These are phyloP conservation scores for Lontra canadensis DNA, from an alignment of 2,113 vertebrate species.

Conservation along the genomic window DNA sequence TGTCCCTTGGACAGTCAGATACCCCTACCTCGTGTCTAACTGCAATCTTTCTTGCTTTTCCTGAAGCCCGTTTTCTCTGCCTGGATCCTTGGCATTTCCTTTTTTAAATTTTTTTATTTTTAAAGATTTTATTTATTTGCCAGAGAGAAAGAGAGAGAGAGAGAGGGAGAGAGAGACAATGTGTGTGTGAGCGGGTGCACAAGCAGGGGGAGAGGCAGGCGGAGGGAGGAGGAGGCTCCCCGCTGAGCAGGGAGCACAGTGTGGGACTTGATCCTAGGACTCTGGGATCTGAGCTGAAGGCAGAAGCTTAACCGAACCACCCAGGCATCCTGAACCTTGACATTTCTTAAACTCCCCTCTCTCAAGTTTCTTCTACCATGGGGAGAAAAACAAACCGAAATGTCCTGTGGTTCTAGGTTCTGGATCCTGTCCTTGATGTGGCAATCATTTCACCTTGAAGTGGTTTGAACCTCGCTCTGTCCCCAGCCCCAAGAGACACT, in stretches of 20 bases:
- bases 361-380: not conserved
- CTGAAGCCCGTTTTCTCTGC: not conserved
- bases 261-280: too few species aligned
- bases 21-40: not conserved
- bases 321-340: not conserved
- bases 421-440: not conserved
- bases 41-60: constrained; percentile 27
- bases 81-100: not conserved
- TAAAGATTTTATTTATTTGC: too few species aligned
- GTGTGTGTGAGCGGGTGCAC: too few species aligned
- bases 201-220: too few species aligned
- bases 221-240: too few species aligned
- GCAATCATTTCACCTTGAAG: not conserved
- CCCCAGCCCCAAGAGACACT: not conserved
- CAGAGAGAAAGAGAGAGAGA: too few species aligned
- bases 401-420: not conserved
- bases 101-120: too few species aligned
- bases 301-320: too few species aligned
- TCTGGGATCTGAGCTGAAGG: too few species aligned
- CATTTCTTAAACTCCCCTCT: not conserved
- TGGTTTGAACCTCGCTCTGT: not conserved
- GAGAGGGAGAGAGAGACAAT: too few species aligned
- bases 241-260: too few species aligned
- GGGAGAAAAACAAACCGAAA: not conserved
- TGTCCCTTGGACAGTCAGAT: not conserved